Base-by-base conservation (phyloP, 64 coral and sea anemone species). In the Porites lutea region DNA sequence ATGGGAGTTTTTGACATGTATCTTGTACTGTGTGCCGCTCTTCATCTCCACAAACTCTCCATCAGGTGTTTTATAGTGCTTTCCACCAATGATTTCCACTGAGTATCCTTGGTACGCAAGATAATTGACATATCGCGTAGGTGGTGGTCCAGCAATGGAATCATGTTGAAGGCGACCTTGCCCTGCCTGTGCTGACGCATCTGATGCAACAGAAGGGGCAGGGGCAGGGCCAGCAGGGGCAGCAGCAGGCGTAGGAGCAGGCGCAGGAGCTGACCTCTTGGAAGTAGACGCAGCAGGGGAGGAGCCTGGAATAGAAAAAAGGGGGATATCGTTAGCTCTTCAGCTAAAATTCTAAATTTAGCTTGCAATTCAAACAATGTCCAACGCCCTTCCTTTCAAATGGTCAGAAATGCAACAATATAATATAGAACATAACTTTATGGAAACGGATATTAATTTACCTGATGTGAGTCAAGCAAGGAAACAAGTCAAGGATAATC, bases 11-110 rank as follows among this genome's bases (percentile, higher is more conserved):
- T 73, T 52, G 2, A 74, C 85, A 18, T 45, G 85, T 73, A 88
- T 88, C 52, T 88, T 52, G 20, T 88, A 88, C 21, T 88, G 85
- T 12, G 55, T 64, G 27, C 83, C 83, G 47, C 70, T 87, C 53
- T 63, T 51, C n/a, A 87, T n/a, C 71, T 88, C 85, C 52, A 88
- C 85, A 74, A 88, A 88, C 22, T 88, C 85, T 45, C 85, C 85
- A 13, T 74, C 44, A 15, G 68, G 85, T 4, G 85, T 88, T 48
- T 71, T 73, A 37, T 74, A 88, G 54, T 88, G 85, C 6, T 87
- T 87, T 11, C 83, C 83, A 48, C 83, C 83, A 13, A 87, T 27
- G 11, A 87, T 87, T 53, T 88, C 85, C 69, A 88, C 85, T 3
- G 72, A 16, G 6, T 88, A 88, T 8, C 85, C 85, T 49, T 74